Percentiles rank a stretch among this genome's conserved stretches.
Conservation (phyloP, 2,888 invertebrate species). For the Agrotis clavis region DNA sequence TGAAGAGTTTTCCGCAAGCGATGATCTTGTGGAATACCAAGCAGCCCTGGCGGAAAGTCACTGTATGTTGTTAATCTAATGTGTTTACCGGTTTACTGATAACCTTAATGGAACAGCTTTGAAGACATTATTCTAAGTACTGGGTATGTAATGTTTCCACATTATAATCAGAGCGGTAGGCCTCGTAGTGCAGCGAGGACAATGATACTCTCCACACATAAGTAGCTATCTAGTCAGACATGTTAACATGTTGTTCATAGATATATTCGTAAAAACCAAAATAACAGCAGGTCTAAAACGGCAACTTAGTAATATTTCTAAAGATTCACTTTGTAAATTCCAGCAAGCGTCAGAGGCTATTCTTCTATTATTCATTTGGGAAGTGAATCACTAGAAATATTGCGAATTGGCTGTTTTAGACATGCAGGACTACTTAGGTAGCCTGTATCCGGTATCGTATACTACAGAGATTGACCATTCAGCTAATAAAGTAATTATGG, state of each 20-base stretch:
- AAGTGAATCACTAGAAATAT: too few species aligned
- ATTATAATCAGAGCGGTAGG: neutral
- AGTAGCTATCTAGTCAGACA: neutral
- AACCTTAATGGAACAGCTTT: conserved; percentile 7
- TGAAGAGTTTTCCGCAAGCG: conserved; percentile 16
- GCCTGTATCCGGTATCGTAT: too few species aligned
- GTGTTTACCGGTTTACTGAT: neutral
- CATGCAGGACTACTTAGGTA: neutral
- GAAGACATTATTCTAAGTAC: neutral
- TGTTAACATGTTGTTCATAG: neutral
- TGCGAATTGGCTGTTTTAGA: too few species aligned
- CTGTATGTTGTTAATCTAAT: neutral
- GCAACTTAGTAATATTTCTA: too few species aligned
- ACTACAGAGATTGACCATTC: too few species aligned
- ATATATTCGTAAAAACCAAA: too few species aligned
- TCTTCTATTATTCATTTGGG: too few species aligned
- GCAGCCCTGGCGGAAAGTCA: conserved; percentile 18
- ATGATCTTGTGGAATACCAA: conserved; percentile 29
- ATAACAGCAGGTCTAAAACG: too few species aligned
- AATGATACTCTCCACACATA: neutral
- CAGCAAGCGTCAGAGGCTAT: too few species aligned
- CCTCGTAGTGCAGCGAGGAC: neutral
- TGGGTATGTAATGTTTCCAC: neutral
- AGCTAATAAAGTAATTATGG: too few species aligned
- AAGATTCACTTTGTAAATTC: too few species aligned